Evolutionary conservation across 2,113 vertebrate species (phyloP).

Genomic region (Solenodon paradoxus): DNA sequence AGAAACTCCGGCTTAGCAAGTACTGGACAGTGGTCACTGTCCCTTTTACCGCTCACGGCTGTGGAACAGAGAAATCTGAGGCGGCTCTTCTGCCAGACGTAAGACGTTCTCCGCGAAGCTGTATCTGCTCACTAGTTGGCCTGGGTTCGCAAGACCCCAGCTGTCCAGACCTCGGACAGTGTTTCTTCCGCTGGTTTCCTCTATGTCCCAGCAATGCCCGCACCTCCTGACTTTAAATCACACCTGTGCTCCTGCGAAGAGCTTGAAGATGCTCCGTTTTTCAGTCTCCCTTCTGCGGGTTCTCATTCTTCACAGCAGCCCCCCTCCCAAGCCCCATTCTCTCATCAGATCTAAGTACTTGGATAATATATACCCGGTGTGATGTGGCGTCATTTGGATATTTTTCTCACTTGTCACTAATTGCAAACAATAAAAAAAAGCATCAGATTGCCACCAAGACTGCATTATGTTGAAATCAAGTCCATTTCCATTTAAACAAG

Average conservation of each 20-base stretch:
- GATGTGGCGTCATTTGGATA: slow-evolving; percentile 36
- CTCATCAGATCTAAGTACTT: neutral
- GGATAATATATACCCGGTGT: neutral
- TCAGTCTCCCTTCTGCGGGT: neutral
- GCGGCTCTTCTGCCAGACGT: neutral
- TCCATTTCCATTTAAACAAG: slow-evolving; percentile 71
- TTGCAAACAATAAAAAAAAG: slow-evolving; percentile 74
- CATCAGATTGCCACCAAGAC: slow-evolving; percentile 59
- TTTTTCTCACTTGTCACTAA: slow-evolving; percentile 63
- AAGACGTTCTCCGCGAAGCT: neutral
- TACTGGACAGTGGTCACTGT: neutral
- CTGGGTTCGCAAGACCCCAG: neutral
- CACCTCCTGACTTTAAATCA: neutral
- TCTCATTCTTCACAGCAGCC: neutral
- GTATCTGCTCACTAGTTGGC: neutral
- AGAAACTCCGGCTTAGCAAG: neutral
- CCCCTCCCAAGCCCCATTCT: neutral
- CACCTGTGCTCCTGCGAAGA: neutral
- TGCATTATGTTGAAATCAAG: slow-evolving; percentile 62
- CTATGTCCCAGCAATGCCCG: neutral
- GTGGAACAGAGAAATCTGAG: neutral
- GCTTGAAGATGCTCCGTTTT: neutral
- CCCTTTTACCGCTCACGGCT: neutral
- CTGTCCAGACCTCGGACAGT: neutral
- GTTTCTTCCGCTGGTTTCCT: neutral